These are phyloP conservation scores for Platichthys stellatus DNA, from an alignment of 2,113 vertebrate species.

Conservation along the genomic window DNA sequence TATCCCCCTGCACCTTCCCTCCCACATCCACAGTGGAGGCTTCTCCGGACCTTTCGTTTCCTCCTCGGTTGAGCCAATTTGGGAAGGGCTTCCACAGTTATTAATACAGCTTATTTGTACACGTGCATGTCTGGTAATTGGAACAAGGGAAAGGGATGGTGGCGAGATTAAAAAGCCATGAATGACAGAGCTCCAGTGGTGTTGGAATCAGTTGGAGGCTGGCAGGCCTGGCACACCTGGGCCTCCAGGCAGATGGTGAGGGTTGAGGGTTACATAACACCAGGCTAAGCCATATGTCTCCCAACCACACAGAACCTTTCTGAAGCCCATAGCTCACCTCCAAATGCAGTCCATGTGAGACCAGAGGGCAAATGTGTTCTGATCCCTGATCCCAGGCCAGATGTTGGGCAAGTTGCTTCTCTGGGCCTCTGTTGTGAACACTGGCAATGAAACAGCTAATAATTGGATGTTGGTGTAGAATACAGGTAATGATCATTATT, in stretches of 20 bases:
- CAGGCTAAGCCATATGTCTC: conserved; percentile 83
- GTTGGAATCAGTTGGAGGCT: conserved; percentile 70
- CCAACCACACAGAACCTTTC: conserved; percentile 78
- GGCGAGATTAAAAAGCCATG: conserved; percentile 69
- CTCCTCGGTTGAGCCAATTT: conserved; percentile 44
- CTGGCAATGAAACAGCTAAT: conserved; percentile 58
- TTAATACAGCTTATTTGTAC: conserved; percentile 66
- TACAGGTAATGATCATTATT: conserved; percentile 49
- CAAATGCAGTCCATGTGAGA: conserved; percentile 68
- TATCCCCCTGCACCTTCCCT: conserved; percentile 49
- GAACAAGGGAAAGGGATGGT: conserved; percentile 66
- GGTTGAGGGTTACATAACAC: conserved; percentile 82
- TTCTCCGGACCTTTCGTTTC: conserved; percentile 3
- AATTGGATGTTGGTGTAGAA: conserved; percentile 25
- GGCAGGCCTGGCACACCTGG: conserved; percentile 80
- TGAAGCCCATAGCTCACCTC: conserved; percentile 67
- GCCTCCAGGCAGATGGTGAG: conserved; percentile 81
- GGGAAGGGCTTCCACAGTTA: conserved; percentile 46
- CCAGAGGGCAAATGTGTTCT: conserved; percentile 64
- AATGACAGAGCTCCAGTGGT: conserved; percentile 79
- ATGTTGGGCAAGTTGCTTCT: conserved; percentile 73
- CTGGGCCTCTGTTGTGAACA: conserved; percentile 60
- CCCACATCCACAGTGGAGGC: conserved; percentile 30
- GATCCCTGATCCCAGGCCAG: conserved; percentile 77
- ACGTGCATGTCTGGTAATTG: conserved; percentile 65